Evolutionary conservation across 2,113 vertebrate species (phyloP), one percentile per base, ranked within the genome.

Genomic region (Hemichromis elongatus): DNA sequence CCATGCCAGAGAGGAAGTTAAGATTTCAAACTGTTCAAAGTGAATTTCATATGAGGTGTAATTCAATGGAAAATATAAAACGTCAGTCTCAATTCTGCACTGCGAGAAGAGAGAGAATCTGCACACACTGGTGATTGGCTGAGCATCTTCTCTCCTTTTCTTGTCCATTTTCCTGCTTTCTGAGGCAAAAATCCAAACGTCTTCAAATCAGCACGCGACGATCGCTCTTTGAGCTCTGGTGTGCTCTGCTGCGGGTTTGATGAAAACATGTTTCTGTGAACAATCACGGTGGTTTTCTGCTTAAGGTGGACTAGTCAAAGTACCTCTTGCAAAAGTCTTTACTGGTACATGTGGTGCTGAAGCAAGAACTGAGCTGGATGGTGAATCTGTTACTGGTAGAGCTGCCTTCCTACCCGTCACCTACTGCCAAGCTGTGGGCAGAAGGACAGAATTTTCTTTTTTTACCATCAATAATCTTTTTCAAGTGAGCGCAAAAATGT

Each of bases 21-120:
- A 94, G 91, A 93, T 94, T 93, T 93, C 82, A 90, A 94, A 91
- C 89, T 91, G 90, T 93, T 95, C 90, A 95, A 95, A 95, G 93
- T 93, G 94, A 94, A 93, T 94, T 91, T 86, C 68, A 68, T 78
- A 95, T 94, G 90, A 94, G 91, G 79, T 81, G 86, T 93, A 95
- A 94, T 91, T 93, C 94, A 91, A 91, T 89, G 86, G 91, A 92
- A 95, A 93, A 93, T 90, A 92, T 92, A 88, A 94, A 93, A 90
- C 19, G 90, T 92, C 92, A 93, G 82, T 93, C 88, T 90, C 83
- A 75, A 91, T 94, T 86, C 80, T 57, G 63, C 52, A 30, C 59
- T 11, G 50, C 35, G 84, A 86, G 86, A 84, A 86, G 73, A 84
- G 82, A 86, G 86, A 28, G 80, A 42, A 53, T 70, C 80, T 28